Conservation (phyloP, 2,797 vertebrate genomes). For the Hypotaenidia philippensis region DNA sequence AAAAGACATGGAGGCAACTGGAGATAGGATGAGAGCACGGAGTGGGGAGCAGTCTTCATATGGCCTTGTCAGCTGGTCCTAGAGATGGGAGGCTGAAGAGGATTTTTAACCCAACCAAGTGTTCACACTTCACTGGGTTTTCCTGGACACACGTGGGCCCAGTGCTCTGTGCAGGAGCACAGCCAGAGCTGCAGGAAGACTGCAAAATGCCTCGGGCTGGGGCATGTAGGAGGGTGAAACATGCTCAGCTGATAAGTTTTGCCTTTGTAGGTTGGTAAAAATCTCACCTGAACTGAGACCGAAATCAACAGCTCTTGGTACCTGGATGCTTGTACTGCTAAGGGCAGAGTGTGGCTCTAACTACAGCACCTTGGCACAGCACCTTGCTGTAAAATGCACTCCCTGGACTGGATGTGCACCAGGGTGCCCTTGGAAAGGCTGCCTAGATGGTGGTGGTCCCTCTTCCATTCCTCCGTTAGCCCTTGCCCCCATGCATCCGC, state of each 20-base stretch:
- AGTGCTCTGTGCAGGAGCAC: background rate
- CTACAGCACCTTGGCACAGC: background rate
- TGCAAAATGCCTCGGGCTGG: background rate
- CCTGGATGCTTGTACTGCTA: background rate
- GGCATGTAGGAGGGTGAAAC: accelerated
- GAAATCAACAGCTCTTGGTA: background rate
- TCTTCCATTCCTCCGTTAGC: background rate
- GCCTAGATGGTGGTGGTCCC: accelerated
- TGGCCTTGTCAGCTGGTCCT: accelerated
- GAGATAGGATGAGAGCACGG: background rate
- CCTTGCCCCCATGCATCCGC: background rate
- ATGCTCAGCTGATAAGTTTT: background rate
- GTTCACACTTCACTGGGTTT: background rate
- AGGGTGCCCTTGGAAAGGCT: background rate
- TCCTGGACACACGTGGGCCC: accelerated
- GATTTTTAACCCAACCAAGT: background rate
- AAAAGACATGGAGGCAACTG: background rate
- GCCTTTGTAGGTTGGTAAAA: background rate
- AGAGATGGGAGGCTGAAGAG: background rate
- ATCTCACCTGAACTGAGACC: background rate
- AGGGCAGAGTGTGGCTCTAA: background rate
- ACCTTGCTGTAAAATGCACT: background rate
- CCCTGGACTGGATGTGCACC: background rate
- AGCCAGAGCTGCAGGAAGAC: background rate
- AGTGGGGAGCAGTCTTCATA: background rate